Conservation (phyloP, 2,113 vertebrate species). For the Burhinus bistriatus region DNA sequence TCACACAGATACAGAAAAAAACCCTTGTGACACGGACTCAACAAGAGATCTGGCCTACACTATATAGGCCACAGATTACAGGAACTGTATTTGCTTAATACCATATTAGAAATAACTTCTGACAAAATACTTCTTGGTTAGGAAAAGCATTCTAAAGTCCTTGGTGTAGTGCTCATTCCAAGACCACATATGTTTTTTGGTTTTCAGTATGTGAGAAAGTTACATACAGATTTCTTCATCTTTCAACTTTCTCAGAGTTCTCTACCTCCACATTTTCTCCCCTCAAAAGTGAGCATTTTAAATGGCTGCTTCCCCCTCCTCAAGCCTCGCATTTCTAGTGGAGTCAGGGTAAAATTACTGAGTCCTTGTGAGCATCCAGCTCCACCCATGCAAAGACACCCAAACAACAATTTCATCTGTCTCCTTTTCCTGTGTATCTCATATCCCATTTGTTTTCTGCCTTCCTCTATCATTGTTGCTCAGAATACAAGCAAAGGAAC, state of each 20-base stretch:
- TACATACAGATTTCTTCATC: not conserved
- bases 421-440: not conserved
- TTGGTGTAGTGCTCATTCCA: not conserved
- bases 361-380: not conserved
- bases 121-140: not conserved
- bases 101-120: not conserved
- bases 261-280: not conserved
- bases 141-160: not conserved
- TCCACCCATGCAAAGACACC: not conserved
- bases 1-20: fast-evolving
- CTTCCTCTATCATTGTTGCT: not conserved
- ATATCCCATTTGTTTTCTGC: not conserved
- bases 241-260: not conserved
- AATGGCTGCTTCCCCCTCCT: not conserved
- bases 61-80: fast-evolving
- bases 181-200: not conserved
- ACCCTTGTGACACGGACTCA: not conserved
- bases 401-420: not conserved
- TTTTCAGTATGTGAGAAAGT: not conserved
- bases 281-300: fast-evolving
- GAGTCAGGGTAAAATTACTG: not conserved
- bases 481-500: not conserved
- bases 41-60: not conserved
- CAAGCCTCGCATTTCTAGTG: not conserved
- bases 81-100: not conserved